These are phyloP conservation scores for Acipenser ruthenus DNA, from an alignment of 2,797 vertebrate species.

Conservation along the genomic window DNA sequence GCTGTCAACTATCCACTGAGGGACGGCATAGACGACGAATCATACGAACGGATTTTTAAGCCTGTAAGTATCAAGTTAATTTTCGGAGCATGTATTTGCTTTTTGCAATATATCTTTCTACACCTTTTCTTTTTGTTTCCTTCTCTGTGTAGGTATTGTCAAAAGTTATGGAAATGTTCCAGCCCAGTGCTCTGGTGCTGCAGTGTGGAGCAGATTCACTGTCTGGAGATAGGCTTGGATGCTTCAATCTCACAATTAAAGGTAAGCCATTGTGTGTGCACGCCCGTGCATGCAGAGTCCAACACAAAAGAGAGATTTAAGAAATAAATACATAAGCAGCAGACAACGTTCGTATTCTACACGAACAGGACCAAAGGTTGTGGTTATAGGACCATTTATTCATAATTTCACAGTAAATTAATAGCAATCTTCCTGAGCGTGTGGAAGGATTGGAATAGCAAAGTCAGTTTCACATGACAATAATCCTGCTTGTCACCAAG, in stretches of 20 bases:
- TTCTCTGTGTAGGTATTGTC: conserved; percentile 62
- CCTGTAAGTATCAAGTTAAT: conserved; percentile 62
- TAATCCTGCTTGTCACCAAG: no score
- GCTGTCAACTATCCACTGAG: conserved; percentile 88
- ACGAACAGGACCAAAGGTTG: no score
- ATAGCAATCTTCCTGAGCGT: no score
- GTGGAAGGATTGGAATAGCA: no score
- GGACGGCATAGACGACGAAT: conserved; percentile 85
- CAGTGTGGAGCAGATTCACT: conserved; percentile 77
- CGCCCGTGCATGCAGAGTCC: no score
- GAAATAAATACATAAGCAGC: no score
- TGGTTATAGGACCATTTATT: no score
- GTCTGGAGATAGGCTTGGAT: conserved; percentile 73
- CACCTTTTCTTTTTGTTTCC: conserved; percentile 10
- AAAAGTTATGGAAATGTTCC: conserved; percentile 83
- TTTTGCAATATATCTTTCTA: conserved; percentile 11
- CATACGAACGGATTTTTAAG: conserved; percentile 83
- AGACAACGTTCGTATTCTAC: no score
- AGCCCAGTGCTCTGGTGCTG: conserved; percentile 73
- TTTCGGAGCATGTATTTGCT: not conserved
- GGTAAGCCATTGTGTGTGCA: conserved; percentile 40
- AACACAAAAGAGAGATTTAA: no score
- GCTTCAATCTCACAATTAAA: conserved; percentile 78
- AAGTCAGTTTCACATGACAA: no score
- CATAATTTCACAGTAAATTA: no score